phyloP scores from a whole-genome alignment of 2,888 invertebrate genomes.

The Xanthostigma xanthostigma region DNA sequence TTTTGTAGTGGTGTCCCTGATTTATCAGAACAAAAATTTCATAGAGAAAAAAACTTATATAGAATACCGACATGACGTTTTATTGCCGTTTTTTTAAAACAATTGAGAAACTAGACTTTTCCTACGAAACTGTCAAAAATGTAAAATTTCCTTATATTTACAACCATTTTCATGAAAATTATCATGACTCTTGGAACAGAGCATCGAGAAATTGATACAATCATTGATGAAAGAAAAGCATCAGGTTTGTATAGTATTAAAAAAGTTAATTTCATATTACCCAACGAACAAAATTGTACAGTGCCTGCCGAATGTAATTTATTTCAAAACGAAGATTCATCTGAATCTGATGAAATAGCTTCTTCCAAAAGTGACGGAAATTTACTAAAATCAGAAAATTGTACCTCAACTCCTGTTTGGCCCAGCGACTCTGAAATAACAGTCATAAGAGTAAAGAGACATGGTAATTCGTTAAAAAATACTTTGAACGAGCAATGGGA shows the following conservation, averaged over 20 bases:
- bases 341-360: not conserved
- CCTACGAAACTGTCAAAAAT: no score
- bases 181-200: conserved; percentile 2
- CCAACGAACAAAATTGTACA: no score
- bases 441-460: conserved; percentile 35
- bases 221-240: conserved; percentile 4
- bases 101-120: no score
- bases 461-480: conserved; percentile 20
- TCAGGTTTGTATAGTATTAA: conserved; percentile 1
- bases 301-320: not conserved
- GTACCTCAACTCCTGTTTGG: conserved; percentile 23
- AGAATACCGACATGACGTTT: no score
- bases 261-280: not conserved
- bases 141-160: no score
- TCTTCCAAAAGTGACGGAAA: no score
- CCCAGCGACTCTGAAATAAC: conserved; percentile 45
- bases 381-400: not conserved
- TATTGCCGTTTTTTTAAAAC: no score
- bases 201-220: conserved; percentile 4
- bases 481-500: conserved; percentile 26
- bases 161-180: no score
- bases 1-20: no score
- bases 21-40: no score
- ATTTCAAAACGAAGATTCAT: not conserved
- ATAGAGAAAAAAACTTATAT: no score